Percentiles rank a stretch among this genome's conserved stretches.
These are phyloP conservation scores for Elysia chlorotica DNA, from an alignment of 1,140 invertebrate species.

Conservation along the genomic window DNA sequence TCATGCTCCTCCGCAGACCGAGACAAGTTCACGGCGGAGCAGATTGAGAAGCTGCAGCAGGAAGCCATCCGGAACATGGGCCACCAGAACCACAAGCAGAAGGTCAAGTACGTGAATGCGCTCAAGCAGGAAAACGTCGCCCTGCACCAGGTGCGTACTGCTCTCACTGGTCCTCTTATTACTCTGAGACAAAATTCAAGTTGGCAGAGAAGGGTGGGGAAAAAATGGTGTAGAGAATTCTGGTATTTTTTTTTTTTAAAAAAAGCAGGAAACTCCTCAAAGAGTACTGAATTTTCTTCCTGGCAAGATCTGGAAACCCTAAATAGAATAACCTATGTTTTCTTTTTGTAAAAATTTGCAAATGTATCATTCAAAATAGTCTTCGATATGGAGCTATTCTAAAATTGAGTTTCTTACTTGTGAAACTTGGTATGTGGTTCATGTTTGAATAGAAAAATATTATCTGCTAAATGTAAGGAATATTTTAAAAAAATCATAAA, in stretches of 20 bases:
- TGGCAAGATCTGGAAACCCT: not conserved
- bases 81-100: slow-evolving; percentile 17
- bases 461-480: no score
- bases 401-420: no score
- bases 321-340: not conserved
- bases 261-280: no score
- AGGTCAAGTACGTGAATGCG: slow-evolving; percentile 11
- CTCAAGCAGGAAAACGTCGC: slow-evolving; percentile 13
- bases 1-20: no score
- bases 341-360: no score
- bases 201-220: not conserved
- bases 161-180: not conserved
- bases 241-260: no score
- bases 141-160: slow-evolving; percentile 1
- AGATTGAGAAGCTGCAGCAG: slow-evolving; percentile 11
- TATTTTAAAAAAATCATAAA: no score
- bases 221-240: not conserved
- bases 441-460: no score
- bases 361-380: no score
- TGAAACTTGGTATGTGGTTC: no score
- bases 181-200: not conserved
- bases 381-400: no score
- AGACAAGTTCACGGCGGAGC: slow-evolving; percentile 16
- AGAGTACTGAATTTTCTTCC: no score
- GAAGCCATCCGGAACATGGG: slow-evolving; percentile 19